Base-by-base conservation (phyloP, 1,140 invertebrate genomes). In the Conus betulinus region DNA sequence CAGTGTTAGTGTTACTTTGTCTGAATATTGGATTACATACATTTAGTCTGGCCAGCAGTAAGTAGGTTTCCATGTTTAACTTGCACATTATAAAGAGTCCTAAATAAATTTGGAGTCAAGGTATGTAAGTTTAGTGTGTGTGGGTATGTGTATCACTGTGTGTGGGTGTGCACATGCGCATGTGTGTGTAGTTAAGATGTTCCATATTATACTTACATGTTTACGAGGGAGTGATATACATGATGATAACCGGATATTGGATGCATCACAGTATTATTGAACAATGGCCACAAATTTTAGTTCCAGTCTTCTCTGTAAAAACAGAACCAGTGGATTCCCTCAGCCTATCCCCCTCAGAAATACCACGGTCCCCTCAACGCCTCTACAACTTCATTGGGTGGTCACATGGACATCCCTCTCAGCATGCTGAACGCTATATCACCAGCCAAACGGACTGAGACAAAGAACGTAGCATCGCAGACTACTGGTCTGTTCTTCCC, bases 401-500 rank as follows among this genome's bases (percentile, higher is more conserved):
- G 86, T 15, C 86, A 82, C 63, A 83, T 84, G 79, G 74, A 84
- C 39, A 87, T 78, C 23, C 51, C 74, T 53, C 87, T 84, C 60
- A 84, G 76, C 27, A 81, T 52, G 27, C 51, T 87, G 52, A 20
- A 57, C 23, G 51, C 20, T 0, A 7, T 39, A 5, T 20, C 25
- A 20, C 87, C 87, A 52, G 86, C 89, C 23, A 87, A n/a, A 39
- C 76, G 81, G 63, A 78, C 84, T 5, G 85, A 87, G n/a, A 87
- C 85, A 15, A 87, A 91, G 20, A 91, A 88, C 74, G 91, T 90
- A 51, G 84, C 91, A 20, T 95, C 94, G 0, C 95, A 95, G 90
- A 95, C 95, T 4, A 94, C 94, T 0, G 95, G 95, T 1, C 89
- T 95, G 27, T 95, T 94, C 88, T 95, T 94, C 89, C 95, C 95